These are phyloP conservation scores for Sericinus montela DNA, from an alignment of 2,888 invertebrate genomes.

Conservation along the genomic window DNA sequence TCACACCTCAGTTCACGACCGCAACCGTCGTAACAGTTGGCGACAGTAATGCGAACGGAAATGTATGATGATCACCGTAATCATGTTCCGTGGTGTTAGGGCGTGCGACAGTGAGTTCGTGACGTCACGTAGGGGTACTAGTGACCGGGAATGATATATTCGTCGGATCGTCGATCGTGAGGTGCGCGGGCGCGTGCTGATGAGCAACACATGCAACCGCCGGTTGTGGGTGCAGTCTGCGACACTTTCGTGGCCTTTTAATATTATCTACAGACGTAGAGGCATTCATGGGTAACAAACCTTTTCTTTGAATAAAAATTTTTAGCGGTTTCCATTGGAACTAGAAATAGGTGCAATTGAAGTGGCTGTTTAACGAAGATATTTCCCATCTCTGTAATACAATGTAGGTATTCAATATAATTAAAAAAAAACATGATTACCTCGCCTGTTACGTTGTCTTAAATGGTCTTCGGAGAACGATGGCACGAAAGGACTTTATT, in stretches of 20 bases:
- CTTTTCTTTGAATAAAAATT: no score
- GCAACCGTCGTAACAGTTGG: conserved; percentile 1
- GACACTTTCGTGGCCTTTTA: neutral
- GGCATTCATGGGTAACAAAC: no score
- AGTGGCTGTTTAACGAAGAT: no score
- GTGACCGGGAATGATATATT: conserved; percentile 63
- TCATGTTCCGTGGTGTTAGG: conserved; percentile 50
- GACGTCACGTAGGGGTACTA: conserved; percentile 61
- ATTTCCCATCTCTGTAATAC: no score
- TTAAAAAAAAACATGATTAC: no score
- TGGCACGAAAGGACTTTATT: no score
- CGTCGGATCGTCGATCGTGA: conserved; percentile 62
- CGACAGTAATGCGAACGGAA: conserved; percentile 50
- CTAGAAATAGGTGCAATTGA: no score
- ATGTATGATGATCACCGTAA: conserved; percentile 54
- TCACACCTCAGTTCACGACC: neutral
- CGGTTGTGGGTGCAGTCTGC: neutral
- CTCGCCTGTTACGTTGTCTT: no score
- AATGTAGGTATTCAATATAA: no score
- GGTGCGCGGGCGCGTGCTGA: conserved; percentile 73
- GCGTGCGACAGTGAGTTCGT: conserved; percentile 70
- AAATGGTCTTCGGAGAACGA: no score
- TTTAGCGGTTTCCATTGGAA: no score
- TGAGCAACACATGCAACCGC: conserved; percentile 27
- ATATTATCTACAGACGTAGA: no score